Conservation (phyloP, 2,888 invertebrate genomes). For the Scotopteryx bipunctaria region DNA sequence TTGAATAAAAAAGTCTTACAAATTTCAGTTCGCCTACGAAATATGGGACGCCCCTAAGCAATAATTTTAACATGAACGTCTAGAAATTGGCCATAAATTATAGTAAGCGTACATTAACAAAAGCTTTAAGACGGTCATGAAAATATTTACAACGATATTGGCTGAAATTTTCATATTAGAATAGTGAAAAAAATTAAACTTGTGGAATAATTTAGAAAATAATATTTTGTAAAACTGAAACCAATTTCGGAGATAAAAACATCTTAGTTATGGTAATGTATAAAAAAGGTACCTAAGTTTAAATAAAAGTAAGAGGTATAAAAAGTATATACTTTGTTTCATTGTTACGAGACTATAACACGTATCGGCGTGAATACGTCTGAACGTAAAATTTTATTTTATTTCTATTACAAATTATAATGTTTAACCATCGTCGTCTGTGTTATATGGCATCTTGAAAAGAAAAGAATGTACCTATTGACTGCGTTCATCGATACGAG, state of each 20-base stretch:
- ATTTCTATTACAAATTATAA: too few species aligned
- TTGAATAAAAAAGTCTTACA: slow-evolving; percentile 31
- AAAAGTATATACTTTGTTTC: too few species aligned
- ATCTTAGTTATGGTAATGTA: neutral
- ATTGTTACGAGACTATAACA: too few species aligned
- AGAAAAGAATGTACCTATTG: too few species aligned
- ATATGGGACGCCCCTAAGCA: slow-evolving; percentile 29
- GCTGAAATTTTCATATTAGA: slow-evolving; percentile 9
- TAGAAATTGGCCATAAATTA: slow-evolving; percentile 43
- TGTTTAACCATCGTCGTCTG: too few species aligned
- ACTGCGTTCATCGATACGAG: too few species aligned
- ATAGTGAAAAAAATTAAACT: neutral
- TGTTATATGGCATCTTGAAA: too few species aligned
- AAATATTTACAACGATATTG: slow-evolving; percentile 23
- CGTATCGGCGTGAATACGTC: too few species aligned
- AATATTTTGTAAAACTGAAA: slow-evolving; percentile 10
- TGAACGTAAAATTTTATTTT: too few species aligned
- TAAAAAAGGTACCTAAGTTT: neutral
- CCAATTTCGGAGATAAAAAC: slow-evolving; percentile 23
- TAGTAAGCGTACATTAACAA: slow-evolving; percentile 31
- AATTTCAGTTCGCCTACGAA: slow-evolving; percentile 38
- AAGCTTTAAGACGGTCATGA: slow-evolving; percentile 20
- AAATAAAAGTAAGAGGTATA: neutral
- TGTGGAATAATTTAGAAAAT: neutral
- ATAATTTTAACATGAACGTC: slow-evolving; percentile 42